phyloP scores from a whole-genome alignment of 2,797 vertebrate species.

The Onychomys leucogaster region DNA sequence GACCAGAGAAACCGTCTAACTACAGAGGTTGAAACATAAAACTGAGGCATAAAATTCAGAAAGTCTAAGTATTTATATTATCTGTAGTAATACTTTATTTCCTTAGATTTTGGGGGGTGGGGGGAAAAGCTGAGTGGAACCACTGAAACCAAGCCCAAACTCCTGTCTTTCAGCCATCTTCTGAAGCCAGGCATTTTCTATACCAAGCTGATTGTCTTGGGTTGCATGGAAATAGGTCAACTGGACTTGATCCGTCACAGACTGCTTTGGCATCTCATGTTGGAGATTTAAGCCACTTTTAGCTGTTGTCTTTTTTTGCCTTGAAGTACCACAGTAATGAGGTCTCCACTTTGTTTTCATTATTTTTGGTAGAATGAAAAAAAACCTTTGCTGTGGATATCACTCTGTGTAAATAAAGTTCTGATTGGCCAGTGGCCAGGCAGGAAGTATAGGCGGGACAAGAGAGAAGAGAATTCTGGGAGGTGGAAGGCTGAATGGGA shows the following conservation, averaged over 20 bases:
- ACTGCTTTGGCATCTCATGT: background rate
- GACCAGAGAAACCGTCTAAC: too few relatives aligned
- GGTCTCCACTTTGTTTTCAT: background rate
- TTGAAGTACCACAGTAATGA: background rate
- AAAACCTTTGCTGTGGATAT: too few relatives aligned
- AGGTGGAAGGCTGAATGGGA: too few relatives aligned
- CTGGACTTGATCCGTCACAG: background rate
- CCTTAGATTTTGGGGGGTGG: background rate
- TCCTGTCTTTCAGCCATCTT: background rate
- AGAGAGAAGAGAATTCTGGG: too few relatives aligned
- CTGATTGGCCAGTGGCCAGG: too few relatives aligned
- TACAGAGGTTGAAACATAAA: background rate
- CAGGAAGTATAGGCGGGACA: too few relatives aligned
- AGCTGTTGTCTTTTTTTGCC: background rate
- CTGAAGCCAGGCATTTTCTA: slow-evolving; percentile 17
- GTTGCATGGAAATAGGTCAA: background rate
- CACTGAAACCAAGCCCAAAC: background rate
- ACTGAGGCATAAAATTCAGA: slow-evolving; percentile 3
- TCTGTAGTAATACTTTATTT: slow-evolving; percentile 40
- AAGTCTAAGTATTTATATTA: slow-evolving; percentile 25
- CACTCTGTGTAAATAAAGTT: too few relatives aligned
- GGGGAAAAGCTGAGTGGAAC: background rate
- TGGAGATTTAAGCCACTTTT: background rate
- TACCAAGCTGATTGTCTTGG: background rate
- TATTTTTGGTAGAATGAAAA: slow-evolving; percentile 29